Evolutionary conservation across 2,888 invertebrate genomes (phyloP).

Genomic region (Lottia gigantea): DNA sequence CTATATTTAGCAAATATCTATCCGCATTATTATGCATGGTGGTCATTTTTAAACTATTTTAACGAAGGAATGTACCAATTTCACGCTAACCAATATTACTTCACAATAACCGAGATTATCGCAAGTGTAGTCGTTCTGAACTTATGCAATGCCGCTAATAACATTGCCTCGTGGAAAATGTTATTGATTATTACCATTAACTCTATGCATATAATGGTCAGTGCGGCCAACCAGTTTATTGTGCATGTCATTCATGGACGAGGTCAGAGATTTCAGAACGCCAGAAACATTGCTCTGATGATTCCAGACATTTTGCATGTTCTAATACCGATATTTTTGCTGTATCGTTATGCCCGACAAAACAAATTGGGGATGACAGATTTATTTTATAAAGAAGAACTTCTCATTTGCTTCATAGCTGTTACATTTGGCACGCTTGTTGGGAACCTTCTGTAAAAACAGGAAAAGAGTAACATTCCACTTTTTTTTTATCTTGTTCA

Average conservation of each 20-base stretch:
- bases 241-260: constrained; percentile 53
- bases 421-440: constrained; percentile 51
- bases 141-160: constrained; percentile 51
- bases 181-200: constrained; percentile 59
- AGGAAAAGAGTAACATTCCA: no score
- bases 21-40: constrained; percentile 67
- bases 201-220: constrained; percentile 61
- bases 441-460: constrained; percentile 44
- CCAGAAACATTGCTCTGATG: constrained; percentile 62
- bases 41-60: constrained; percentile 65
- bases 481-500: no score
- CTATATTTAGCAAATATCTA: constrained; percentile 61
- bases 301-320: constrained; percentile 68
- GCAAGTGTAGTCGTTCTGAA: constrained; percentile 60
- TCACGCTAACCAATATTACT: constrained; percentile 63
- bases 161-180: constrained; percentile 61
- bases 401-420: constrained; percentile 60
- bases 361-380: constrained; percentile 57
- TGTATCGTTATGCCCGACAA: constrained; percentile 54
- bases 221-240: constrained; percentile 64
- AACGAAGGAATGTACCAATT: constrained; percentile 65
- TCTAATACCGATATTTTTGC: constrained; percentile 71
- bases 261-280: constrained; percentile 58
- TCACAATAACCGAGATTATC: constrained; percentile 62
- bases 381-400: constrained; percentile 65